Conservation (phyloP, 2,797 vertebrate genomes). For the Hirundo rustica region DNA sequence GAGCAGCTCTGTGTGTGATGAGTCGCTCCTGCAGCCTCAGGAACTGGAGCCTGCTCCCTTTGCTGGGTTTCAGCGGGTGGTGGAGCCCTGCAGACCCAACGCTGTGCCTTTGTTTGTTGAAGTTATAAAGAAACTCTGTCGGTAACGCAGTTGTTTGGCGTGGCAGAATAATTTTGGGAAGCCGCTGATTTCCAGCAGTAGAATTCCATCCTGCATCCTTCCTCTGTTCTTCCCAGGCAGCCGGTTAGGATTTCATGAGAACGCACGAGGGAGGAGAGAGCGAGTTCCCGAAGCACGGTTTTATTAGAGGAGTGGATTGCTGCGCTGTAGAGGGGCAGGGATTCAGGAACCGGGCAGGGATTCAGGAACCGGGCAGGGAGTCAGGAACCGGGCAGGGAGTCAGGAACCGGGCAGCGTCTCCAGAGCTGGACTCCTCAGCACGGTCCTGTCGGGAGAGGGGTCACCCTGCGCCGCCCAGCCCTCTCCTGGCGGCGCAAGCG, state of each 20-base stretch:
- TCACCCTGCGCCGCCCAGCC: fast-evolving
- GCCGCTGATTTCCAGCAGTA: background rate
- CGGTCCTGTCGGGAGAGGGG: background rate
- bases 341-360: background rate
- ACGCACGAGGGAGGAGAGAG: background rate
- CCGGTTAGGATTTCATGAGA: background rate
- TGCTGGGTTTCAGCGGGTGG: background rate
- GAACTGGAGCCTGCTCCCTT: background rate
- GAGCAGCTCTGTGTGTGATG: background rate
- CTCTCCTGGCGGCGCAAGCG: no score
- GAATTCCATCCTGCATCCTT: background rate
- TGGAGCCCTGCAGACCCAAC: background rate
- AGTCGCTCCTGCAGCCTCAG: background rate
- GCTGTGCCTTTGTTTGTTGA: fast-evolving
- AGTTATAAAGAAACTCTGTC: background rate
- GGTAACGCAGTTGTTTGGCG: background rate
- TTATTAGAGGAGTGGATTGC: background rate
- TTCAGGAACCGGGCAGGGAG: background rate
- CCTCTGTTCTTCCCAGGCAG: background rate
- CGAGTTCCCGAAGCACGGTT: background rate
- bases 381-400: background rate
- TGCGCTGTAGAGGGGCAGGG: fast-evolving
- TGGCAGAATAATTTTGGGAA: background rate
- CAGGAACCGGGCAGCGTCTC: fast-evolving
- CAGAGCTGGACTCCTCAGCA: background rate